Percentiles rank a stretch among this genome's conserved stretches.
Evolutionary conservation across 1,140 invertebrate genomes (phyloP).

Genomic region (Drosophila tsacasi): DNA sequence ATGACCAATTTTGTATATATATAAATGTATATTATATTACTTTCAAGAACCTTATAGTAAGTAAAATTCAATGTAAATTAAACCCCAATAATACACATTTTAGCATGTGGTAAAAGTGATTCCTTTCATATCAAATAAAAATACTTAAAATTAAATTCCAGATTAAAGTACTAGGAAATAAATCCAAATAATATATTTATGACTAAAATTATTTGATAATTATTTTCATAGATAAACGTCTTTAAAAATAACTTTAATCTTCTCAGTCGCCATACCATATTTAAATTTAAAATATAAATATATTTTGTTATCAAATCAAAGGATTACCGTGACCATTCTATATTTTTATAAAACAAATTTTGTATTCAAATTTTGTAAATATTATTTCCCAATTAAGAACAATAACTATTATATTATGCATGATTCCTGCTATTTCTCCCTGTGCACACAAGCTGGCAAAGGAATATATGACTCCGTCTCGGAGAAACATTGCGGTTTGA

Average conservation of each 20-base stretch:
- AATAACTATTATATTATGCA: not conserved
- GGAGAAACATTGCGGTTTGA: constrained; percentile 48
- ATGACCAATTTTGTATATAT: too few species aligned
- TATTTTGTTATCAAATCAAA: too few species aligned
- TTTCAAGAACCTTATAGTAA: not conserved
- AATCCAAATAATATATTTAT: too few species aligned
- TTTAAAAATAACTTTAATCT: not conserved
- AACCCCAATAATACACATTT: too few species aligned
- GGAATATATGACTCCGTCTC: constrained; percentile 10
- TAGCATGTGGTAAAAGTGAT: too few species aligned
- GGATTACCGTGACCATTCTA: too few species aligned
- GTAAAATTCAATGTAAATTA: not conserved
- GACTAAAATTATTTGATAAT: too few species aligned
- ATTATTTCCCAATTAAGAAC: not conserved
- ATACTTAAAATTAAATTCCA: too few species aligned
- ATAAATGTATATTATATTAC: too few species aligned
- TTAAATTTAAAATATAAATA: not conserved
- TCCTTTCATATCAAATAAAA: too few species aligned
- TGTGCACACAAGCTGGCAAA: constrained; percentile 8
- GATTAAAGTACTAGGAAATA: too few species aligned
- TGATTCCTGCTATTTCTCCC: not conserved
- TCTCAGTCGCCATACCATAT: not conserved
- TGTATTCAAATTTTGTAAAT: not conserved
- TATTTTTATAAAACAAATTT: not conserved
- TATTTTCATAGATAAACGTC: not conserved